These are phyloP conservation scores for Drosophila recens DNA, from an alignment of 2,888 invertebrate species.

Conservation along the genomic window DNA sequence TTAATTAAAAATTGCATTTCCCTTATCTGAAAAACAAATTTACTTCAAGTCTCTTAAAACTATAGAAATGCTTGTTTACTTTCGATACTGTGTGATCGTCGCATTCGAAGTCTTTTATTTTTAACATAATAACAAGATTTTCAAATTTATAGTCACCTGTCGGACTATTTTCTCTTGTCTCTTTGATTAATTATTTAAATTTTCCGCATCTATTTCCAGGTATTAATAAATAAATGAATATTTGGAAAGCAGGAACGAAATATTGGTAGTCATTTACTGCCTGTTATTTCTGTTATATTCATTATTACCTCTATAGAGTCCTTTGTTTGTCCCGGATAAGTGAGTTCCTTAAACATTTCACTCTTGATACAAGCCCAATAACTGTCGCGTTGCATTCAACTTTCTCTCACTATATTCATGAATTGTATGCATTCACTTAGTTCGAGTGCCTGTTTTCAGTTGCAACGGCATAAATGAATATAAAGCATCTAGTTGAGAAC, in stretches of 20 bases:
- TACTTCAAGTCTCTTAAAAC: no score
- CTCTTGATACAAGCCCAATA: neutral
- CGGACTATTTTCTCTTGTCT: no score
- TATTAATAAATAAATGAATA: no score
- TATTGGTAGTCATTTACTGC: neutral
- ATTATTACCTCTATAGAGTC: neutral
- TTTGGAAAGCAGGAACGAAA: no score
- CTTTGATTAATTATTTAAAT: no score
- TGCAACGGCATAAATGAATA: slow-evolving; percentile 70
- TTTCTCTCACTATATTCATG: neutral
- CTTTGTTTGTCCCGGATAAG: no score
- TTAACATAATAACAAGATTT: no score
- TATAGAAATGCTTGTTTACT: no score
- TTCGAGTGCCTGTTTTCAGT: slow-evolving; percentile 19
- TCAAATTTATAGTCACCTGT: no score
- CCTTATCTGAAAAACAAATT: neutral
- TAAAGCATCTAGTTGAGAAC: slow-evolving; percentile 68
- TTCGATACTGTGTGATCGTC: no score
- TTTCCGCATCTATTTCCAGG: no score
- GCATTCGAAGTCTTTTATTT: no score
- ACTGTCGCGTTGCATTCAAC: neutral
- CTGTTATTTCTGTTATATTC: neutral
- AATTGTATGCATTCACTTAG: slow-evolving; percentile 21
- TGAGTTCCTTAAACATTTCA: neutral
- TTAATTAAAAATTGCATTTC: slow-evolving; percentile 13